A percentile compares a stretch with the other conserved stretches of the same genome.
Evolutionary conservation across 2,113 vertebrate genomes (phyloP).

Genomic region (Eidolon helvum): DNA sequence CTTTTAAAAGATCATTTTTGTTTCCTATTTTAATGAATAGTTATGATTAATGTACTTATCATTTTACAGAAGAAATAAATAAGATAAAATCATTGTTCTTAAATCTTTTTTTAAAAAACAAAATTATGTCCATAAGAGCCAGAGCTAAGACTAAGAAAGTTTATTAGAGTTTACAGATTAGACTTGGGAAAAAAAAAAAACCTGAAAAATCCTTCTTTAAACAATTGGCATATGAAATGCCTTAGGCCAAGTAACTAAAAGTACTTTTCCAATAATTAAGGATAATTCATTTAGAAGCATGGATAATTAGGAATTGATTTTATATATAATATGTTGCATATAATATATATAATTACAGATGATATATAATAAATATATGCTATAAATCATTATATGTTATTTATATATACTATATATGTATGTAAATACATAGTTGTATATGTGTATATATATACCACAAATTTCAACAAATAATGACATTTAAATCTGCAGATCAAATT

Average conservation of each 20-base stretch:
- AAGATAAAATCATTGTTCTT: not conserved
- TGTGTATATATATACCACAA: not conserved
- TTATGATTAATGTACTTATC: not conserved
- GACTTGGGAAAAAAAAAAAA: not conserved
- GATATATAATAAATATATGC: not conserved
- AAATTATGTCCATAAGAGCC: not conserved
- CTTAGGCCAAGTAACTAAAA: not conserved
- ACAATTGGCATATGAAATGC: not conserved
- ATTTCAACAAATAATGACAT: not conserved
- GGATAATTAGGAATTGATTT: not conserved
- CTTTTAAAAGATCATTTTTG: not conserved
- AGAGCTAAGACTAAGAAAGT: not conserved
- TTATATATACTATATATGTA: not conserved
- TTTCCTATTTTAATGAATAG: not conserved
- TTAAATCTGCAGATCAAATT: not conserved
- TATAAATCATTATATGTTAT: not conserved
- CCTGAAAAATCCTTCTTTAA: not conserved
- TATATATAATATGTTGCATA: not conserved
- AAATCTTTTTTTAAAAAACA: not conserved
- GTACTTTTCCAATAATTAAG: not conserved
- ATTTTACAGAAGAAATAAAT: not conserved
- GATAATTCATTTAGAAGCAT: not conserved
- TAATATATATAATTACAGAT: not conserved
- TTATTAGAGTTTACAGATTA: not conserved
- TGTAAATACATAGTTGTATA: not conserved